Evolutionary conservation across 2,888 invertebrate genomes (phyloP).

Genomic region (Microplitis deprimator): DNA sequence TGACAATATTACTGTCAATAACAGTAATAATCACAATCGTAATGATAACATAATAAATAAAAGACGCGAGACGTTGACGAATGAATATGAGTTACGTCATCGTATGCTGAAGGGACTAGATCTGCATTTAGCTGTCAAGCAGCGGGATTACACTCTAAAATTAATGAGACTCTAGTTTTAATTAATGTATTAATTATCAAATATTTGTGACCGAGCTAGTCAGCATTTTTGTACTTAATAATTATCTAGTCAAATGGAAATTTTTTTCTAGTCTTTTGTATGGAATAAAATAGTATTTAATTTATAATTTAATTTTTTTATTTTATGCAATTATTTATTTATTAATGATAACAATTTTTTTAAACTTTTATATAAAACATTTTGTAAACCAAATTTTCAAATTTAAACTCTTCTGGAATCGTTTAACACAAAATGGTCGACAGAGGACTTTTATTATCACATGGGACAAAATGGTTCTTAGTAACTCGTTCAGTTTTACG

Average conservation of each 20-base stretch:
- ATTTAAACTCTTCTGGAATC: too few species aligned
- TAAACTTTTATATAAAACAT: too few species aligned
- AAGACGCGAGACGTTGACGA: conserved; percentile 36
- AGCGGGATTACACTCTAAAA: conserved; percentile 64
- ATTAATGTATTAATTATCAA: neutral
- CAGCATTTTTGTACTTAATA: conserved; percentile 25
- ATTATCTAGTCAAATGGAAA: neutral
- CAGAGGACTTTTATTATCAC: too few species aligned
- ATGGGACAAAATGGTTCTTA: too few species aligned
- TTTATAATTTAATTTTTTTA: neutral
- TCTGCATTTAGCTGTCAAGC: conserved; percentile 65
- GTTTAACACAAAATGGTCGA: too few species aligned
- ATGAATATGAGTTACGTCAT: conserved; percentile 58
- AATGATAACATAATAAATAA: conserved; percentile 13
- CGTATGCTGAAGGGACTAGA: conserved; percentile 65
- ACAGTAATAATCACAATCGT: neutral
- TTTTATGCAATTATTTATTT: neutral
- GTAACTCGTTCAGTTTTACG: too few species aligned
- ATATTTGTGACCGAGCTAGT: conserved; percentile 29
- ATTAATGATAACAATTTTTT: neutral
- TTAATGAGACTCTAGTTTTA: conserved; percentile 61
- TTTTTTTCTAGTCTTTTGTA: conserved; percentile 28
- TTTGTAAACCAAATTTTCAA: too few species aligned
- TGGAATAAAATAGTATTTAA: neutral
- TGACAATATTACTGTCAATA: neutral